Evolutionary conservation across 2,797 vertebrate genomes (phyloP).

Genomic region (Uromys caudimaculatus): DNA sequence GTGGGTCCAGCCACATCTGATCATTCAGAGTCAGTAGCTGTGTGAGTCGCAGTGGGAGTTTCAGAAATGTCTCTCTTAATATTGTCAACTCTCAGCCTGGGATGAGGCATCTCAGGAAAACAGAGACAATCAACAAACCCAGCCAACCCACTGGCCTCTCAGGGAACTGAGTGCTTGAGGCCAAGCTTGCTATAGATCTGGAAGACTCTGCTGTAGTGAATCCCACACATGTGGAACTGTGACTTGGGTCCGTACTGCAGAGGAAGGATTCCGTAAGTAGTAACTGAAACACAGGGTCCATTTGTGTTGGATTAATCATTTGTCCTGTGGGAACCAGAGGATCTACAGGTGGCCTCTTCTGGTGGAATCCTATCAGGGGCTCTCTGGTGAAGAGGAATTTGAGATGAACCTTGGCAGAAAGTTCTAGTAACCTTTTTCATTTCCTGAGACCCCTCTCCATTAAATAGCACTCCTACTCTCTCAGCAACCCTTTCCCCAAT

Average conservation of each 20-base stretch:
- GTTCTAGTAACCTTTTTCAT: not conserved
- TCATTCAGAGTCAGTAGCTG: not conserved
- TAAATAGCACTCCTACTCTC: not conserved
- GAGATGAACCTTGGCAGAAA: not conserved
- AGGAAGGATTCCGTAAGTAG: not conserved
- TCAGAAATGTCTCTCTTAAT: not conserved
- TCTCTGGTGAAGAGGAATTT: not conserved
- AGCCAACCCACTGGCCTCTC: not conserved
- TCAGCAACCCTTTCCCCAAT: not conserved
- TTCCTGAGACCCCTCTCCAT: not conserved
- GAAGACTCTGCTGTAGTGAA: constrained; percentile 10
- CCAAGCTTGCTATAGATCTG: not conserved
- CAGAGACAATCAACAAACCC: accelerated
- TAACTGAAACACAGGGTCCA: not conserved
- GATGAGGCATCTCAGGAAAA: not conserved
- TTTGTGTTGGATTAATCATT: not conserved
- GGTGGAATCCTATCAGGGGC: not conserved
- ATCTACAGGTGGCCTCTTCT: not conserved
- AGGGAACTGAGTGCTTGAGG: not conserved
- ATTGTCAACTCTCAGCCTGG: accelerated
- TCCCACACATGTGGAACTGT: not conserved
- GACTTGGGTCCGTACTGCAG: not conserved
- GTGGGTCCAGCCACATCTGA: no score
- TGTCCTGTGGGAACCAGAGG: not conserved
- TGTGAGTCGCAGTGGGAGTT: not conserved